Evolutionary conservation across 35 echinoderm and acorn worm species (phyloP), one percentile per base, ranked within the genome.

Genomic region (Apostichopus japonicus): DNA sequence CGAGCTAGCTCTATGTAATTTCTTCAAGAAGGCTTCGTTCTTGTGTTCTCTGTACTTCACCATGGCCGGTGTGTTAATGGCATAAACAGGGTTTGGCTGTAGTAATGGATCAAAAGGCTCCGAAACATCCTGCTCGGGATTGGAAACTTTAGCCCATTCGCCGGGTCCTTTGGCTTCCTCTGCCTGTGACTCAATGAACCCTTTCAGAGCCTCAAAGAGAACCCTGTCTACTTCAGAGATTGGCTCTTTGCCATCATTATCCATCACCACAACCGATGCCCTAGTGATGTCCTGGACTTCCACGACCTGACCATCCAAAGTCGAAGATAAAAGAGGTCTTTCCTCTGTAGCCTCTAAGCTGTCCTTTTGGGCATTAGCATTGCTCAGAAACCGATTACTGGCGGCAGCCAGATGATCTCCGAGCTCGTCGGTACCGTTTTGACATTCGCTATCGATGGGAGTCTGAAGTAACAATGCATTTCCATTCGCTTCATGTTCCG

Each of bases 191-290:
- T 73, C 67, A 51, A 89, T 67, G 51, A 89, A 53, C 23, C 86
- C 86, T 73, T 89, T 89, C 86, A 89, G 63, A 73, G 67, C 86
- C 63, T 89, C 86, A 89, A 65, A 73, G 62, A 89, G 86, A 65
- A 63, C 86, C 19, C 62, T 72, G 24, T 89, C 86, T 25, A 89
- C 86, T 19, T 89, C 86, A 19, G 86, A 89, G 19, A 73, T 73
- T 51, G n/a, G 17, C 53, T 65, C 86, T 23, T 89, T 67, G 22
- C 21, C 17, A 3, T 89, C 86, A 53, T 15, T 8, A 5, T 72
- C 6, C 8, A 89, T 23, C 22, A 89, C 86, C 57, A 44, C 33
- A 6, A 89, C 63, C 8, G 86, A 72, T 3, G 71, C 62, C 19
- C n/a, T 24, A 53, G 86, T 8, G 4, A 89, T 27, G 51, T 57